Evolutionary conservation across 2,797 vertebrate species (phyloP), one percentile per base, ranked within the genome.

Genomic region (Thalassophryne amazonica): DNA sequence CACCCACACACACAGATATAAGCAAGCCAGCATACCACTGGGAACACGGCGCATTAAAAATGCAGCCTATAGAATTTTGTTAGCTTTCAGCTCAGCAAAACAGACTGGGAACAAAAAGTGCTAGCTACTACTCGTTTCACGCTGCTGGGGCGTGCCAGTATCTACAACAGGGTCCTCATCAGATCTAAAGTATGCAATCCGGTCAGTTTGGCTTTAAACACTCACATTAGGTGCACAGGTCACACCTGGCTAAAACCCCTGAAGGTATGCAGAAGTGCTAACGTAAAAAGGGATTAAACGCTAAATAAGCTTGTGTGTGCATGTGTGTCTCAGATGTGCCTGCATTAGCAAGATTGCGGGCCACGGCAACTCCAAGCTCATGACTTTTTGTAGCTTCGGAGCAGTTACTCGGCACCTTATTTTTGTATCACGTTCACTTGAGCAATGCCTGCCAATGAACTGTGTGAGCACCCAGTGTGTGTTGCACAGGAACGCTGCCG

Each of bases 241-340:
- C 60, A 68, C 38, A 36, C 58, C 39, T 1, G 24, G 42, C 83
- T 73, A 86, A 89, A 92, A 91, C 84, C 87, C 78, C 68, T 74
- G 82, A 87, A 87, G 69, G 62, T 79, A 65, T 67, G 69, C 25
- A 69, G 74, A 88, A 91, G 87, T 84, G 71, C 79, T 58, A 84
- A 85, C 84, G 86, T 73, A 60, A 86, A 89, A 90, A 84, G 65
- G 83, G 81, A 90, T 92, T 91, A 89, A 68, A 73, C 83, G 80
- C 81, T 77, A 72, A 82, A 74, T 73, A 73, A 62, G 73, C 79
- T 81, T 85, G 82, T 17, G 76, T 84, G 64, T 62, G 81, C 83
- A 76, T 51, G 77, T 78, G 65, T 45, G 66, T 76, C 60, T 54
- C 63, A 83, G 81, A 84, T 85, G 77, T 82, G 82, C 75, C 73